A percentile compares a stretch with the other conserved stretches of the same genome.
Conservation (phyloP, 2,888 invertebrate genomes). For the Troides aeacus region DNA sequence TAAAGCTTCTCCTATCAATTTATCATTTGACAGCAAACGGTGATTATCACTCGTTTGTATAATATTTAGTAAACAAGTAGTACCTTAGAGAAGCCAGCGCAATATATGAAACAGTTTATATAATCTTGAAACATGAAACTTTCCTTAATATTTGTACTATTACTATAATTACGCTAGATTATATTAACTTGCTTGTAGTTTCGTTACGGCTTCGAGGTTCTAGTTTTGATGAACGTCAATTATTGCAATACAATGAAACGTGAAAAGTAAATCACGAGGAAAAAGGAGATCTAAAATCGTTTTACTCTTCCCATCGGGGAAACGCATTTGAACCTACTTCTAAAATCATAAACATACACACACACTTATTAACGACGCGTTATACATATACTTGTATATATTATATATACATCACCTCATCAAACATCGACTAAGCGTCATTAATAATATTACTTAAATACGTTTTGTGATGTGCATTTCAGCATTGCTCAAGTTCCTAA, state of each 20-base stretch:
- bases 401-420: not conserved
- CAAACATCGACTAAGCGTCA: constrained; percentile 4
- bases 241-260: no score
- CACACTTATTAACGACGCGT: not conserved
- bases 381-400: not conserved
- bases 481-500: constrained; percentile 1
- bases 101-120: no score
- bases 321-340: not conserved
- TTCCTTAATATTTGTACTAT: not conserved
- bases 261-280: constrained; percentile 1
- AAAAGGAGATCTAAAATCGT: constrained; percentile 10
- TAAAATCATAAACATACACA: not conserved
- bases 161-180: no score
- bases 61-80: no score
- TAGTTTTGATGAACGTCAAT: no score
- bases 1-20: no score
- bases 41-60: no score
- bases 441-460: not conserved
- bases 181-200: no score
- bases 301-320: not conserved
- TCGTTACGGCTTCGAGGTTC: no score
- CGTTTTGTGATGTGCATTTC: not conserved
- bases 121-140: not conserved
- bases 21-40: no score
- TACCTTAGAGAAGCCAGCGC: no score